A percentile compares a stretch with the other conserved stretches of the same genome.
phyloP scores from a whole-genome alignment of 2,888 invertebrate genomes.

The Lamellibrachia columna region DNA sequence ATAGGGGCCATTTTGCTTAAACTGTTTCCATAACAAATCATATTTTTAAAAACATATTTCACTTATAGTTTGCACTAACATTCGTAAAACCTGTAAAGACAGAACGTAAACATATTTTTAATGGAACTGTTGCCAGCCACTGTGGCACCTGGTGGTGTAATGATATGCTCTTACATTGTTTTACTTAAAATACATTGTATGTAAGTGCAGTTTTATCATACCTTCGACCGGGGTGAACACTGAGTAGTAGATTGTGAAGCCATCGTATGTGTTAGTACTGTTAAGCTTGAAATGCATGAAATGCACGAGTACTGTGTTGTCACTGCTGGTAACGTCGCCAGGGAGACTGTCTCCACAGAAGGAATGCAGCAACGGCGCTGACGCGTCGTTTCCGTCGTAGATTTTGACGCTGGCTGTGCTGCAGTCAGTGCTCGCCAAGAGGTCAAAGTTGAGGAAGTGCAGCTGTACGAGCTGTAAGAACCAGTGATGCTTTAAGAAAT shows the following conservation, averaged over 20 bases:
- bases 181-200: not conserved
- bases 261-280: not conserved
- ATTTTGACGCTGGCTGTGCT: not conserved
- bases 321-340: not conserved
- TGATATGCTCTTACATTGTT: not conserved
- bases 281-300: not conserved
- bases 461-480: not conserved
- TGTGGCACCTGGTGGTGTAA: too few relatives aligned
- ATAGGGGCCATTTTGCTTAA: too few relatives aligned
- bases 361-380: not conserved
- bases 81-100: too few relatives aligned
- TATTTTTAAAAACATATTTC: too few relatives aligned
- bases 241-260: not conserved
- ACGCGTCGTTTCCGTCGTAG: not conserved
- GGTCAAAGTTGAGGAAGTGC: slow-evolving; percentile 11
- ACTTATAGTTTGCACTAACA: too few relatives aligned
- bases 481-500: not conserved
- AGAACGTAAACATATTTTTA: too few relatives aligned
- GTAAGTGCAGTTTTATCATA: not conserved
- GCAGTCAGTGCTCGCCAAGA: not conserved
- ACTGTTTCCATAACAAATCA: too few relatives aligned
- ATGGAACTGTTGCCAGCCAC: too few relatives aligned
- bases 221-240: not conserved
- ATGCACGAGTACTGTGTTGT: not conserved
- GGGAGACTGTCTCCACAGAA: not conserved